phyloP scores from a whole-genome alignment of 1,140 invertebrate species.

The Triops longicaudatus region DNA sequence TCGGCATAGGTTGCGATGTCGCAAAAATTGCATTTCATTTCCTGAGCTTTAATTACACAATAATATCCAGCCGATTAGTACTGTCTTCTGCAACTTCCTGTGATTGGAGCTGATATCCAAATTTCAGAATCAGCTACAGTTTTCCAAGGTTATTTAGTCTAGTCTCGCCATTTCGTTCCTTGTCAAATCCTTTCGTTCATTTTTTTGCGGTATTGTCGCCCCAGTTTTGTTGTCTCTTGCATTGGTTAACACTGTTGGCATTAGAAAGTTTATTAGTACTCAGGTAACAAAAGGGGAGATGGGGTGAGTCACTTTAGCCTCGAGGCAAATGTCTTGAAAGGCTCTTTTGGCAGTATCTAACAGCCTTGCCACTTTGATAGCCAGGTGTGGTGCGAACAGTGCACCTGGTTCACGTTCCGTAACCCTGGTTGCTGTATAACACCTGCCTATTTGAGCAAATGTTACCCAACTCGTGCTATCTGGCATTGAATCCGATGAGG shows the following conservation, averaged over 20 bases:
- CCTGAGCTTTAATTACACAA: background rate
- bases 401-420: background rate
- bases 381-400: background rate
- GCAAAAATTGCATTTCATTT: background rate
- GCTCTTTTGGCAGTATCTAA: background rate
- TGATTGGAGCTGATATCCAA: background rate
- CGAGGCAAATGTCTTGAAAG: background rate
- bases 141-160: too few relatives aligned
- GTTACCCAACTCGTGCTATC: conserved; percentile 4
- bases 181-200: background rate
- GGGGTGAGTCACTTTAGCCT: background rate
- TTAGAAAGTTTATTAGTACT: background rate
- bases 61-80: background rate
- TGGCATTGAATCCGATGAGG: too few relatives aligned
- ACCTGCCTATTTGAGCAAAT: background rate
- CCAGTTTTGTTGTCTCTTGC: background rate
- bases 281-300: background rate
- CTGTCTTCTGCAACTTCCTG: background rate
- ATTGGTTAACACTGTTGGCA: background rate
- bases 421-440: background rate
- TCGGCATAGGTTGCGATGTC: background rate
- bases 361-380: background rate
- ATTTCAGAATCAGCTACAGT: too few relatives aligned
- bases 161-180: background rate
- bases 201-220: background rate